Base-by-base conservation (phyloP, 2,113 vertebrate genomes). In the Clarias gariepinus region DNA sequence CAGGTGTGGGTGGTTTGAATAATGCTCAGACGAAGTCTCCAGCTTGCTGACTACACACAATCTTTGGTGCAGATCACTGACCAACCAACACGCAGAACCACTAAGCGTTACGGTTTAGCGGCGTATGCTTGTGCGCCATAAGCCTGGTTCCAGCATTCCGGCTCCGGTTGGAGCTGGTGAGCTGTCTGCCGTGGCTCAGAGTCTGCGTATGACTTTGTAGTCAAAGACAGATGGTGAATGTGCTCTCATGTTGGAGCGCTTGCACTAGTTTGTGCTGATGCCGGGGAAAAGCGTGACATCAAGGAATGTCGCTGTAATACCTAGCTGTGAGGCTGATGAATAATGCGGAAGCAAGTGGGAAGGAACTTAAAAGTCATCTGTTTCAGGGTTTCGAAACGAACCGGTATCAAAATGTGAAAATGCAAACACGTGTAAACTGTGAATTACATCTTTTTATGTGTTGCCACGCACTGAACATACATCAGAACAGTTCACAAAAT, bases 181-280 rank as follows among this genome's bases (percentile, higher is more conserved):
- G 85, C 78, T 83, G 85, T 88, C 74, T 83, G 79, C 68, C 41
- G 30, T 83, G 77, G 82, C 82, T 76, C 69, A 41, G 74, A 82
- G 73, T 85, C 78, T 87, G 90, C 76, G 88, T 85, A 87, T 87
- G 90, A 89, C 89, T 88, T 90, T 91, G 88, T 87, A 87, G 87
- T 83, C 55, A 66, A 82, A 90, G 90, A 91, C 91, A 92, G 90
- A 91, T 92, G 90, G 91, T 88, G 83, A 83, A 86, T 64, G 87
- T 87, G 81, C 87, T 87, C 85, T 86, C 69, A 81, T 88, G 85
- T 84, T 89, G 84, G 85, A 81, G 83, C 83, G 79, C 60, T 88
- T 81, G 69, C 68, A 64, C 84, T 53, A 64, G 77, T 91, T 90
- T 90, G 76, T 91, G 91, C 91, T 91, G 90, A 92, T 87, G 86